Evolutionary conservation across 2,113 vertebrate genomes (phyloP), one percentile per base, ranked within the genome.

Genomic region (Rhinolophus ferrumequinum): DNA sequence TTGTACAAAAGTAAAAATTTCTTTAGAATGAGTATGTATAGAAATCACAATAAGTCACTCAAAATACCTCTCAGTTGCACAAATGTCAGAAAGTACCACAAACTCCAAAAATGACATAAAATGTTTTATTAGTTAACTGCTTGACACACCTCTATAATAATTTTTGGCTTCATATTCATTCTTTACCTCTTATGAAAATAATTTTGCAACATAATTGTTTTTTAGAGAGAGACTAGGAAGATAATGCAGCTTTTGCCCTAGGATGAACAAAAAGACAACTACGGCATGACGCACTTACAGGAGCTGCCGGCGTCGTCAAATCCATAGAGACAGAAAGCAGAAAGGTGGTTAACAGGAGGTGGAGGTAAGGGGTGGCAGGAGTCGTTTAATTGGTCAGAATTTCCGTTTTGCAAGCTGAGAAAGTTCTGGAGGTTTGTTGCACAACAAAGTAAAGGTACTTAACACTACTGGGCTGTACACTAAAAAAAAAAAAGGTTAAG

Each of bases 201-300:
- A 72, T 33, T 80, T 69, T 69, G 22, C 28, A 18, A 35, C 38
- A 56, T 19, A 21, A 28, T 56, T 67, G 10, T 47, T 67, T 84
- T 47, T n/a, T n/a, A 6, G 60, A 33, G 73, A 33, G 73, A 16
- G 28, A 50, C 28, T 9, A 52, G 18, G 38, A 82, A 47, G 22
- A 62, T n/a, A 85, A 67, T 12, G 5, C 3, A 72, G 33, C 18
- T 33, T 88, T 50, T 75, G 56, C 13, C 30, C 35, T 54, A 35
- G 66, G 60, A 26, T 26, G 41, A 52, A 52, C 60, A 47, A 66
- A 52, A 52, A 4, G 8, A 81, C 24, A 24, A 6, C 13, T 9
- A 21, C 4, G 12, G 35, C n/a, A 11, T 5, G 79, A 22, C 15
- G 38, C 52, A 38, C 22, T 38, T 19, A 8, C 0, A 1, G 4